Base-by-base conservation (phyloP, 2,888 invertebrate genomes). In the Amblyteles armatorius region DNA sequence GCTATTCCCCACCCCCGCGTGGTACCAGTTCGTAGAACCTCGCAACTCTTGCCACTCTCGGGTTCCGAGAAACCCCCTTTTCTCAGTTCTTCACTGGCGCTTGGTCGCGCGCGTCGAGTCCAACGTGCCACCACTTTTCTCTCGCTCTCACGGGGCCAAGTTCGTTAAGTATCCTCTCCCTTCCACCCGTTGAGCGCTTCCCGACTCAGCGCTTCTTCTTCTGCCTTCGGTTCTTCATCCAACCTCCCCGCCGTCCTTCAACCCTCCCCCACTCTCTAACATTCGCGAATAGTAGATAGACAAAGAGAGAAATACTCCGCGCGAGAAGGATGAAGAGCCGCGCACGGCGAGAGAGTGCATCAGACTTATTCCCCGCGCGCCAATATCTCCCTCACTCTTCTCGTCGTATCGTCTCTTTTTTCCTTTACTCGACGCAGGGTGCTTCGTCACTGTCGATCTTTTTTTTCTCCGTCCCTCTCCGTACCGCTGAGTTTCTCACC, bases 401-500 rank as follows among this genome's bases (percentile, higher is more conserved):
- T 74, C 79, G 85, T 82, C 65, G 48, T 6, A 52, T 29, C 63
- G 63, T 78, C 83, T 69, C 81, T 86, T 86, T 86, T 86, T 87
- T 85, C 86, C 78, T 84, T 85, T 86, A 82, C 83, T 82, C 85
- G 82, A 80, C 79, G 77, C 76, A 86, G 88, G 87, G 89, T 89
- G 88, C 90, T 90, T 88, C 88, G 90, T 90, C 90, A 90, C 89
- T 88, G 90, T 90, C 90, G 86, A 87, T 84, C 84, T 77, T 85
- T 87, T 86, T 87, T 87, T 86, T 87, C 85, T 86, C 82, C 88
- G 87, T 87, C 86, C 80, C 73, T 68, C 77, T 78, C 52, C 76
- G 80, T 79, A 76, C 76, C 83, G 48, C 76, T 60, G 77, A 78
- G 50, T 77, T 63, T 77, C 80, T 78, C 79, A 65, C 83, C 72